phyloP scores from a whole-genome alignment of 2,797 vertebrate species.

The Pogoniulus pusillus region DNA sequence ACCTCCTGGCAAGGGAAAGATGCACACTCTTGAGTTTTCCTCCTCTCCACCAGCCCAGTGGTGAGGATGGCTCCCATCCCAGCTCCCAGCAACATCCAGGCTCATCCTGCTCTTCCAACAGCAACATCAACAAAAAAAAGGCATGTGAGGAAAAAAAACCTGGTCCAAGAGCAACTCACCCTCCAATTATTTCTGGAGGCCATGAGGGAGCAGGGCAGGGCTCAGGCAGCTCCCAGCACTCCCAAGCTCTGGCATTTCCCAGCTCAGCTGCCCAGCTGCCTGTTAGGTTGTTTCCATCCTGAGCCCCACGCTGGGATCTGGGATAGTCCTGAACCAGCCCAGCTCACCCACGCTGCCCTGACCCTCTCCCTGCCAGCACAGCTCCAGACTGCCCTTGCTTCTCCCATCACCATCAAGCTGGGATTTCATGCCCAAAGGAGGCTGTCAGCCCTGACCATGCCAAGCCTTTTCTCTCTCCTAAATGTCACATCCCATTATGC shows the following conservation, averaged over 20 bases:
- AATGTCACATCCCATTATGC: not conserved
- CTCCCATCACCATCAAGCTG: not conserved
- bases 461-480: not conserved
- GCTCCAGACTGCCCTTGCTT: not conserved
- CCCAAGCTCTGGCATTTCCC: not conserved
- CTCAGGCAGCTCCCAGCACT: not conserved
- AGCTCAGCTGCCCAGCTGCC: not conserved
- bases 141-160: not conserved
- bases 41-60: not conserved
- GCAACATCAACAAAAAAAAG: not conserved
- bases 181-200: not conserved
- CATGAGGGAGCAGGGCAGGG: not conserved
- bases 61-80: not conserved
- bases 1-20: too few species aligned
- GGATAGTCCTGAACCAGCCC: accelerated
- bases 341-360: not conserved
- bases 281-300: accelerated
- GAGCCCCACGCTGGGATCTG: accelerated
- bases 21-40: not conserved
- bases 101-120: not conserved
- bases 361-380: not conserved
- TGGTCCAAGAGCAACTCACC: constrained; percentile 5
- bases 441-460: not conserved
- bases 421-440: not conserved
- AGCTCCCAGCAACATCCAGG: not conserved